Base-by-base conservation (phyloP, 2,797 vertebrate genomes). In the Takifugu rubripes region DNA sequence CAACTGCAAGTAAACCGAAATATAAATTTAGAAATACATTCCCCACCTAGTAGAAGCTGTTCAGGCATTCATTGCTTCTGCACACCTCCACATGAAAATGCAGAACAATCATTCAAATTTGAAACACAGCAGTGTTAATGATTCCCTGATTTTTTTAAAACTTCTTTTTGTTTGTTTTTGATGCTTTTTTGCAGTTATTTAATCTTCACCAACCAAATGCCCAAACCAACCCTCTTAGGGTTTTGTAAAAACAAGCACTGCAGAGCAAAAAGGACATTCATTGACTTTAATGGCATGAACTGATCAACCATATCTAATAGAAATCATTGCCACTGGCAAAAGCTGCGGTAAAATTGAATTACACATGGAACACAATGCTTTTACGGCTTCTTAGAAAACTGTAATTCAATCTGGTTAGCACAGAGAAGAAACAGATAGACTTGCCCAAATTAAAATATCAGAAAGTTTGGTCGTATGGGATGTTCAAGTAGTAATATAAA, bases 281-380 rank as follows among this genome's bases (percentile, higher is more conserved):
- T 90, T 92, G 91, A 90, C 91, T 92, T 90, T 92, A 92, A 93
- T 92, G 84, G 88, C 88, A 91, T 92, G 90, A 92, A 88, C 90
- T 92, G 90, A 92, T 91, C 89, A 88, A 84, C 89, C 86, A 92
- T 92, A 92, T 93, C 90, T 91, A 93, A 92, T 92, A 92, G 88
- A 92, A 92, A 91, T 91, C 87, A 75, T 92, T 85, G 90, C 91
- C 90, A 80, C 85, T 86, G 86, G 91, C 90, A 78, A 92, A 89
- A 91, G 84, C 88, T 83, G 87, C 79, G 72, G 81, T 80, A 68
- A 70, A 90, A 92, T 92, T 89, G 55, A 86, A 92, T 93, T 92
- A 92, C 87, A 85, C 74, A 82, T 89, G 84, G 91, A 85, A 90
- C 91, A 92, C 90, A 89, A 85, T 89, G 91, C 90, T 93, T 92